Conservation (phyloP, 2,888 invertebrate species). For the Sesia apiformis region DNA sequence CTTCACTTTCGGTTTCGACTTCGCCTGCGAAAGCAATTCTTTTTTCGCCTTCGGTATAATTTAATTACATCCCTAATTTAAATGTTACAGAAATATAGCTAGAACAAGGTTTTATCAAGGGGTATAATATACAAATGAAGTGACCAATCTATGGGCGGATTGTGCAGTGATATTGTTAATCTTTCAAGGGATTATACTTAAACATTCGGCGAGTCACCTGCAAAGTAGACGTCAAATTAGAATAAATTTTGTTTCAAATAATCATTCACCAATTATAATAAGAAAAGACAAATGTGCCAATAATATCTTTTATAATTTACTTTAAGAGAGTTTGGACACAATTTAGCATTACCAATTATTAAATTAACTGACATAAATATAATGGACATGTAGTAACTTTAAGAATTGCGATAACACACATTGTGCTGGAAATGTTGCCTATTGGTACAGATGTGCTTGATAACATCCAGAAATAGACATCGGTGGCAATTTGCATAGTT, state of each 20-base stretch:
- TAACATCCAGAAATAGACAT: constrained; percentile 42
- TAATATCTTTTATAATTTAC: background rate
- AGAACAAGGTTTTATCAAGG: constrained; percentile 24
- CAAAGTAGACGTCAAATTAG: constrained; percentile 73
- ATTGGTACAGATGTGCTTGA: constrained; percentile 39
- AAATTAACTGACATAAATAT: constrained; percentile 17
- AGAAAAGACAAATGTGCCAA: constrained; percentile 18
- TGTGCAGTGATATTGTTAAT: constrained; percentile 60
- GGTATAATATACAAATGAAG: constrained; percentile 24
- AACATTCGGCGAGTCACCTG: constrained; percentile 72
- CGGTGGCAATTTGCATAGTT: constrained; percentile 17
- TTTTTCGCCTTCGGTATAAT: no score
- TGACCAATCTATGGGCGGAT: constrained; percentile 47
- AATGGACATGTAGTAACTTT: constrained; percentile 22
- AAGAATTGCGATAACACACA: constrained; percentile 30
- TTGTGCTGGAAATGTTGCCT: constrained; percentile 31
- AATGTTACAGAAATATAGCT: no score
- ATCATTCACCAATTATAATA: constrained; percentile 51
- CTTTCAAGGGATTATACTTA: constrained; percentile 65
- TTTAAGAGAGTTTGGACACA: constrained; percentile 42
- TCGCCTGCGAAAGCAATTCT: no score
- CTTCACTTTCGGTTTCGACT: no score
- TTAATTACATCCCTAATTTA: no score
- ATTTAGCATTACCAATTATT: constrained; percentile 59
- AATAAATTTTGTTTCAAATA: constrained; percentile 65